Conservation (phyloP, 2,888 invertebrate genomes). For the Tipula confusa region DNA sequence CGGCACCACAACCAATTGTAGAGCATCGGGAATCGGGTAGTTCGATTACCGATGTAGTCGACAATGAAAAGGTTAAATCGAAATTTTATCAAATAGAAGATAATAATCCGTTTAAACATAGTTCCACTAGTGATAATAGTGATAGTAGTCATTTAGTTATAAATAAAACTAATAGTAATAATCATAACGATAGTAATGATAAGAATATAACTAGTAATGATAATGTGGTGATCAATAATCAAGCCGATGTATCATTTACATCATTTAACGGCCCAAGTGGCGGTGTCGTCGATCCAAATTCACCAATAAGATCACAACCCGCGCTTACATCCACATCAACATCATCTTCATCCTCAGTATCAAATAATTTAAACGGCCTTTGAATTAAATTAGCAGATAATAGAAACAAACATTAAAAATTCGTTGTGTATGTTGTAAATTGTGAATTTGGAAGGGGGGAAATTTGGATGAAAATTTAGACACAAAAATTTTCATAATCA, state of each 20-base stretch:
- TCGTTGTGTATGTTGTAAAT: not conserved
- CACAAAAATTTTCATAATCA: no score
- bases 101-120: not conserved
- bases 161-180: not conserved
- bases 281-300: not conserved
- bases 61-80: not conserved
- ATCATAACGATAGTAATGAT: constrained; percentile 12
- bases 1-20: not conserved
- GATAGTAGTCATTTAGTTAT: constrained; percentile 12
- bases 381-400: not conserved
- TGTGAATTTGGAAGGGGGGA: not conserved
- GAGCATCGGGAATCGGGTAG: not conserved
- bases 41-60: not conserved
- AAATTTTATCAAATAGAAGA: not conserved
- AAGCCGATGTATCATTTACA: not conserved
- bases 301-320: not conserved
- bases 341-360: constrained; percentile 40
- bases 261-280: not conserved
- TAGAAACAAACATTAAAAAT: not conserved
- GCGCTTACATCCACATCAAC: not conserved
- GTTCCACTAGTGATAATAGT: not conserved
- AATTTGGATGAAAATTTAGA: not conserved
- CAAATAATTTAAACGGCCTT: not conserved
- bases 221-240: not conserved
- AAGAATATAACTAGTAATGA: not conserved